Evolutionary conservation across 1,140 invertebrate genomes (phyloP).

Genomic region (Trinorchestia longiramus): DNA sequence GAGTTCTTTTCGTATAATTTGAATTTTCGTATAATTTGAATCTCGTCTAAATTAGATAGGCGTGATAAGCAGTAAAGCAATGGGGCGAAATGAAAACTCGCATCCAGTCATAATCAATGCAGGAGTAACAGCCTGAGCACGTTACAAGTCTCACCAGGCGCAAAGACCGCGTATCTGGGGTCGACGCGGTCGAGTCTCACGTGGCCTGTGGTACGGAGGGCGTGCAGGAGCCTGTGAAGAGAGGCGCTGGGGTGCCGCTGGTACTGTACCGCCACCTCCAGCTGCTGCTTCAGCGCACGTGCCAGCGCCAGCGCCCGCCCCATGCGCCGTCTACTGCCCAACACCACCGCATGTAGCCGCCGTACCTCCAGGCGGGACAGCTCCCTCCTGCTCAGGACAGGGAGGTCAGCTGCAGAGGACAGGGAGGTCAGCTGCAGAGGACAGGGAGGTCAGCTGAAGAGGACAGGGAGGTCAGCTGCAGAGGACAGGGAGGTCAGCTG

Average conservation of each 20-base stretch:
- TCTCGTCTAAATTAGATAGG: too few relatives aligned
- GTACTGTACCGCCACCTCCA: constrained; percentile 55
- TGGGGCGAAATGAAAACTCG: too few relatives aligned
- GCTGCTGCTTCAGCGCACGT: constrained; percentile 31
- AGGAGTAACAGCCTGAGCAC: too few relatives aligned
- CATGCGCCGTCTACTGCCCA: background rate
- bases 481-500: too few relatives aligned
- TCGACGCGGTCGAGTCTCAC: constrained; percentile 15
- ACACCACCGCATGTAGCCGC: constrained; percentile 39
- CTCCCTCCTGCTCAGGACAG: background rate
- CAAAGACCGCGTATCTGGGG: constrained; percentile 18
- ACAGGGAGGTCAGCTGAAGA: too few relatives aligned
- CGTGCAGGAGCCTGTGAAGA: background rate
- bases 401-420: background rate
- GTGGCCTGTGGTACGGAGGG: background rate
- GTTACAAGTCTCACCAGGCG: background rate
- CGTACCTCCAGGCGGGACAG: constrained; percentile 17
- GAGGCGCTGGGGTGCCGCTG: background rate
- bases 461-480: too few relatives aligned
- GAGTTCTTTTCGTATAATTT: too few relatives aligned
- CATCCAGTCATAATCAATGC: too few relatives aligned
- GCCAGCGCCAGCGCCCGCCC: constrained; percentile 38
- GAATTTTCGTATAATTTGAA: too few relatives aligned
- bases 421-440: too few relatives aligned
- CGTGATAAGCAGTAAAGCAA: too few relatives aligned